Base-by-base conservation (phyloP, 2,797 vertebrate genomes). In the Xenops minutus region DNA sequence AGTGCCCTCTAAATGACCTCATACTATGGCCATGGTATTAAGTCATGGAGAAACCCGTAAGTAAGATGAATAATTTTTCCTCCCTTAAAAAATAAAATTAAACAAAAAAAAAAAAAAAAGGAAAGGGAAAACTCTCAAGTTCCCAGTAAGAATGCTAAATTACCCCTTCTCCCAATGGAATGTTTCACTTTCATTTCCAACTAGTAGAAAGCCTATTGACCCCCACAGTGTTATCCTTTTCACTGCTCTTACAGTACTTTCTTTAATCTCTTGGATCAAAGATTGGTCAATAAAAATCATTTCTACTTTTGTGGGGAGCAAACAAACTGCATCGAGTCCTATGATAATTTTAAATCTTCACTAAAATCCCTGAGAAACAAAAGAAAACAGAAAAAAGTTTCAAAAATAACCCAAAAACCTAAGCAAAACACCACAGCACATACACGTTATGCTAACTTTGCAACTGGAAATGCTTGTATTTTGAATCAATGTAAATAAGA, bases 251-350 rank as follows among this genome's bases (percentile, higher is more conserved):
- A 97, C 97, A 97, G 98, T 98, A 97, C 97, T 98, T 98, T 98
- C 98, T 98, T 98, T 98, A 98, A 98, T 98, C 98, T 98, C 97
- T 97, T 68, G 91, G 98, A 98, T 98, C 98, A 98, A 98, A 98
- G 98, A 98, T 97, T 98, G 98, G 98, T 98, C 98, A 98, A 98
- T 98, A 98, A 98, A 98, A 98, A 98, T 98, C 97, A 98, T 98
- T 97, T 98, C 95, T 97, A 96, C 98, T 97, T 98, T 98, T 97
- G 97, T 96, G 96, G 84, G 97, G 97, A 98, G 97, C 97, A 98
- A 98, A 98, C 97, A 98, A 98, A 98, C 97, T 95, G 95, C 93
- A 97, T 96, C 27, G 29, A 89, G 95, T 97, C 96, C 97, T 97
- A 97, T 97, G 96, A 97, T 98, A 98, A 98, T 98, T 98, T 95